phyloP scores from a whole-genome alignment of 1,140 invertebrate genomes.

The Ericerus pela region DNA sequence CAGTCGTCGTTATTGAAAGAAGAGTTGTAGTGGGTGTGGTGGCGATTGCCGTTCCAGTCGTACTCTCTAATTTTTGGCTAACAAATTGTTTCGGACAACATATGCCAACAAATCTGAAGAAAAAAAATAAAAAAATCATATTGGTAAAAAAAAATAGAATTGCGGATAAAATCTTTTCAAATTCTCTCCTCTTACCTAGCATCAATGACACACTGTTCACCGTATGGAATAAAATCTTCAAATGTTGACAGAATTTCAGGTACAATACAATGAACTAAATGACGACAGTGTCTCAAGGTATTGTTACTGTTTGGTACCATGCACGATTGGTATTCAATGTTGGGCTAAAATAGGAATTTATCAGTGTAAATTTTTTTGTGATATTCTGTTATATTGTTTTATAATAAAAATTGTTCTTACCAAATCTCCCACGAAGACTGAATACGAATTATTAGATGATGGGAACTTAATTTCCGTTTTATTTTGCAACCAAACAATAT shows the following conservation, averaged over 20 bases:
- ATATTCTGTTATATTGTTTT: background rate
- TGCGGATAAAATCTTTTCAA: too few relatives aligned
- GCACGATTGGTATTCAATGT: conserved; percentile 9
- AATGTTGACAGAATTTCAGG: conserved; percentile 9
- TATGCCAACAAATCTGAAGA: background rate
- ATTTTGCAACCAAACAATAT: background rate
- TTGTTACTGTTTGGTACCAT: background rate
- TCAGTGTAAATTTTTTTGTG: background rate
- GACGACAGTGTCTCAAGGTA: conserved; percentile 11
- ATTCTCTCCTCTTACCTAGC: too few relatives aligned
- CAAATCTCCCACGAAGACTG: background rate
- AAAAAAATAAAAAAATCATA: background rate
- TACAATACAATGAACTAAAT: conserved; percentile 15
- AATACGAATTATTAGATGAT: conserved; percentile 3
- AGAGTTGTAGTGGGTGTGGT: background rate
- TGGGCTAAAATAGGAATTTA: background rate
- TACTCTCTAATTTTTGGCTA: background rate
- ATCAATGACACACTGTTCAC: conserved; percentile 4
- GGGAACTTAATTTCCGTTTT: background rate
- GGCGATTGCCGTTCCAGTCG: background rate
- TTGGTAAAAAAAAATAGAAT: too few relatives aligned
- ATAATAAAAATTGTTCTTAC: background rate
- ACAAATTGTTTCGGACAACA: background rate
- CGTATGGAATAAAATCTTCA: conserved; percentile 1
- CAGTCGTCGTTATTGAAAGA: background rate